Conservation (phyloP, 2,113 vertebrate species). For the Trochalopteron elliotii region DNA sequence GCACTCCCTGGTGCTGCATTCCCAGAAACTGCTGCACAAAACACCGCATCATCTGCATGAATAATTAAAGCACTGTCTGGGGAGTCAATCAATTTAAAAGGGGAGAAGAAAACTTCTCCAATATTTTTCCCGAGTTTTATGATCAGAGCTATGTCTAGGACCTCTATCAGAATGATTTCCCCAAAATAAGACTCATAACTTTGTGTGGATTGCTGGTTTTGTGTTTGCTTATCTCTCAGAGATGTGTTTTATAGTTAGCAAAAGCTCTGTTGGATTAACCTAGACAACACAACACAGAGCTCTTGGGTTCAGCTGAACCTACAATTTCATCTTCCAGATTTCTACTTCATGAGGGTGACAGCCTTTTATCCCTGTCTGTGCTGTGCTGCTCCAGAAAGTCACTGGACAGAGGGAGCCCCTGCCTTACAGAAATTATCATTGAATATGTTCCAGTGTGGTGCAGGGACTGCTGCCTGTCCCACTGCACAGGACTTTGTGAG, state of each 20-base stretch:
- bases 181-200: neutral
- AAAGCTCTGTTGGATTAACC: neutral
- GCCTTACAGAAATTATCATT: neutral
- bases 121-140: neutral
- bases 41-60: neutral
- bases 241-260: neutral
- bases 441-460: neutral
- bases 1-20: neutral
- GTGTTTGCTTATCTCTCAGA: neutral
- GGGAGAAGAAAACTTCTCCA: constrained; percentile 9
- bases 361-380: neutral
- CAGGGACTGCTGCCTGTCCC: neutral
- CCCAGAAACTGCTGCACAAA: constrained; percentile 38
- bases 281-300: neutral
- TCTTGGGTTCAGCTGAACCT: neutral
- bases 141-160: neutral
- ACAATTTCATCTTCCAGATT: neutral
- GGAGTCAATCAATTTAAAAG: constrained; percentile 40
- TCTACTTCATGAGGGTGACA: neutral
- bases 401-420: neutral
- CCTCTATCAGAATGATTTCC: neutral
- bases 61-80: constrained; percentile 40
- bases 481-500: neutral
- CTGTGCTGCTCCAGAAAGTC: neutral
- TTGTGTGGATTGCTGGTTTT: neutral